Evolutionary conservation across 2,797 vertebrate genomes (phyloP), one percentile per base, ranked within the genome.

Genomic region (Orientallactaga sibirica): DNA sequence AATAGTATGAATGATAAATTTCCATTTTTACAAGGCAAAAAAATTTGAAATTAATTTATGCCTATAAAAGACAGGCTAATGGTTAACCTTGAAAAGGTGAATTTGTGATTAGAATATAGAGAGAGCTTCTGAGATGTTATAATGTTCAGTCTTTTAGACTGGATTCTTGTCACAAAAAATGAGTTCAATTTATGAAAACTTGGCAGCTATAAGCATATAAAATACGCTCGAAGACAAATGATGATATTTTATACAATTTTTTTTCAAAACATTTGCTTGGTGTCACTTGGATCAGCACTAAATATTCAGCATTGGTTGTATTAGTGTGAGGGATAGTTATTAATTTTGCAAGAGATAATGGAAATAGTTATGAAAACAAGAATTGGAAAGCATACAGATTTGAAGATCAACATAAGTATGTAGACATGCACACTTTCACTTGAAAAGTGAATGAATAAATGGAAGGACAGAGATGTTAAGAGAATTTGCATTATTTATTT

Each of bases 1-100:
- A 88, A 71, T 3, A 16, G 6, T 29, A n/a, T 24, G 86, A 90
- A 76, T n/a, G 22, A 90, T 77, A 29, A 61, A 52, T 52, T 92
- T 41, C 25, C 24, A 74, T 73, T 91, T 93, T 87, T 77, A 58
- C 66, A 93, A 90, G 18, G 25, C n/a, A 88, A 5, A 81, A 61
- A 90, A 52, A 19, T 61, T 24, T 90, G 64, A 95, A 94, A 82
- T 27, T 78, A 92, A 95, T 70, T 15, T 74, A 14, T 66, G 5
- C 22, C 82, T 52, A 70, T 86, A 85, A 82, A 90, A 85, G 4
- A 75, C 5, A 90, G 15, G 85, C 76, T 62, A 77, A 62, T 77
- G 20, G 9, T 85, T 90, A 66, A 2, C 27, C 10, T 41, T 48
- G 27, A 43, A 85, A 64, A 58, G 14, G 67, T 82, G 43, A 92